A percentile compares a stretch with the other conserved stretches of the same genome.
Evolutionary conservation across 2,888 invertebrate genomes (phyloP).

Genomic region (Entomobrya proxima): DNA sequence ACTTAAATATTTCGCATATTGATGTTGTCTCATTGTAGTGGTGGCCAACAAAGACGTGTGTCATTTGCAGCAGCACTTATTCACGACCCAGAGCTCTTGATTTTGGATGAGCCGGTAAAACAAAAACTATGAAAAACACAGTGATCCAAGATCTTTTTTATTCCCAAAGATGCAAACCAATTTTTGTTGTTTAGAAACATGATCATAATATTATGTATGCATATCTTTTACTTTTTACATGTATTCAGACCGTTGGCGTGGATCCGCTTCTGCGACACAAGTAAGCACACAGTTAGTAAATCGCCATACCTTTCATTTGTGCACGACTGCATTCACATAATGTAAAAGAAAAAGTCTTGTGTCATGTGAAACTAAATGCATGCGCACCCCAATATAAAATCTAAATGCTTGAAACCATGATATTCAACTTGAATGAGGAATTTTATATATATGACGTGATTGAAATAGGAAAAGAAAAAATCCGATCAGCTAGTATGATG

Average conservation of each 20-base stretch:
- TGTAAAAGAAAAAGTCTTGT: no score
- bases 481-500: no score
- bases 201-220: no score
- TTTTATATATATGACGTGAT: no score
- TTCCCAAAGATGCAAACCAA: background rate
- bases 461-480: no score
- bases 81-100: conserved; percentile 80
- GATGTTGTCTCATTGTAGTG: conserved; percentile 76
- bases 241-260: conserved; percentile 90
- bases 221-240: no score
- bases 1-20: background rate
- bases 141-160: background rate
- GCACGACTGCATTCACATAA: no score
- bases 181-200: no score
- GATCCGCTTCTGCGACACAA: conserved; percentile 91
- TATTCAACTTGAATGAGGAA: no score
- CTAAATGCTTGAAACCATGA: no score
- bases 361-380: no score
- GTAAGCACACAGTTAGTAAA: conserved; percentile 79
- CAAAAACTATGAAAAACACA: background rate
- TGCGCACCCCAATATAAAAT: no score
- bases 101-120: conserved; percentile 80
- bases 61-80: conserved; percentile 78
- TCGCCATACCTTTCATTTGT: background rate
- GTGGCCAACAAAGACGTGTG: conserved; percentile 78